These are phyloP conservation scores for Agonum fuliginosum DNA, from an alignment of 2,888 invertebrate species.

Conservation along the genomic window DNA sequence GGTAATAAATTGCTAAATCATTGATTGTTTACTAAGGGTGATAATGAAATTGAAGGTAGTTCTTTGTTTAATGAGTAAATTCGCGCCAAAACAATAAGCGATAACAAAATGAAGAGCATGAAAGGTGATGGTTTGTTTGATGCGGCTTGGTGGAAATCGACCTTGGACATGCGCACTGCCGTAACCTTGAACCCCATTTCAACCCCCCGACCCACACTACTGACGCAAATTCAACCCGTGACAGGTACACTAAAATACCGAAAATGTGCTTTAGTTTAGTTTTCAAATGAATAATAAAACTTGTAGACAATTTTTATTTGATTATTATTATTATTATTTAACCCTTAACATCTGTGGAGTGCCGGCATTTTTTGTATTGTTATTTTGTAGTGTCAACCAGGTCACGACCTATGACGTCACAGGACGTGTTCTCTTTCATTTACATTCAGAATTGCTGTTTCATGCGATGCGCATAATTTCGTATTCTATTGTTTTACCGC, in stretches of 20 bases:
- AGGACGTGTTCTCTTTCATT: slow-evolving; percentile 19
- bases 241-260: no score
- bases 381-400: background rate
- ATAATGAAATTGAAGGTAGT: no score
- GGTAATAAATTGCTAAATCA: no score
- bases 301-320: no score
- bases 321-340: no score
- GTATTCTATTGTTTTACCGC: slow-evolving; percentile 23
- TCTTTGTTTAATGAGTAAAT: background rate
- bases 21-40: no score
- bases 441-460: slow-evolving; percentile 39
- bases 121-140: background rate
- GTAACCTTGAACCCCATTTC: slow-evolving; percentile 51
- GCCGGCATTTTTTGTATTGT: no score
- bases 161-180: slow-evolving; percentile 56
- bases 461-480: slow-evolving; percentile 25
- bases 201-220: slow-evolving; percentile 1
- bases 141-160: slow-evolving; percentile 12
- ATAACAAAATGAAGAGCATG: no score
- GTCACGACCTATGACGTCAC: slow-evolving; percentile 12
- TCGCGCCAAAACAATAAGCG: slow-evolving; percentile 24
- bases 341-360: no score
- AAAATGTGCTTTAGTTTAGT: no score
- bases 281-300: no score
- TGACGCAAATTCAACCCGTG: slow-evolving; percentile 19